phyloP scores from a whole-genome alignment of 1,140 invertebrate species.

The Drosophila sproati region DNA sequence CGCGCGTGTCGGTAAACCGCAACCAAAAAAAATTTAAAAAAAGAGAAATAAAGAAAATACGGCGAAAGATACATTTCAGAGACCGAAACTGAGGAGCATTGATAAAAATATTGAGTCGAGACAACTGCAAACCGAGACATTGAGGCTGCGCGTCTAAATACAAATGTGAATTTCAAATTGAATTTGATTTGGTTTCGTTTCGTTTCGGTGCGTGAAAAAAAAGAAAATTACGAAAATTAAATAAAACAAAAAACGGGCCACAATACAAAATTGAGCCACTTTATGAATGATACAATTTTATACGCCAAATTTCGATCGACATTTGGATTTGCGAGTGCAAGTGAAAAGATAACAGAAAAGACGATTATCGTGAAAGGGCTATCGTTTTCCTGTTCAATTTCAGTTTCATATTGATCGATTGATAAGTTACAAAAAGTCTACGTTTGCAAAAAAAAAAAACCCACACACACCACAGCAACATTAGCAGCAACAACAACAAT shows the following conservation, averaged over 20 bases:
- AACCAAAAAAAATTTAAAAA: conserved; percentile 30
- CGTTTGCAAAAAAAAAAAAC: conserved; percentile 31
- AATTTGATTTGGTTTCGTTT: conserved; percentile 31
- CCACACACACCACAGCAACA: conserved; percentile 34
- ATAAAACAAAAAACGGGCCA: neutral
- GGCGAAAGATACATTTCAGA: conserved; percentile 49
- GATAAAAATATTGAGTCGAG: conserved; percentile 52
- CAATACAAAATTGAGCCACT: conserved; percentile 10
- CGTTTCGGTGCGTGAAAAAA: conserved; percentile 9
- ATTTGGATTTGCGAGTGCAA: conserved; percentile 33
- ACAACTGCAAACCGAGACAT: conserved; percentile 38
- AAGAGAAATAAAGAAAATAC: conserved; percentile 23
- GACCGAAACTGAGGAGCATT: conserved; percentile 54
- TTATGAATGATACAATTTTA: conserved; percentile 24
- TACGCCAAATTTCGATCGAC: conserved; percentile 10
- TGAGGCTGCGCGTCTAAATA: conserved; percentile 19
- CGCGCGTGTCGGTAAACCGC: conserved; percentile 62
- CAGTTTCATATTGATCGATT: conserved; percentile 25
- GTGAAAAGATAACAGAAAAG: conserved; percentile 29
- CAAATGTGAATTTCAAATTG: conserved; percentile 32
- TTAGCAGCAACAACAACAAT: conserved; percentile 9
- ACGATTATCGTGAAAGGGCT: conserved; percentile 60
- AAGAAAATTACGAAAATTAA: conserved; percentile 6
- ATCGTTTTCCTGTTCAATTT: conserved; percentile 48
- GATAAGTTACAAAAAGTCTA: conserved; percentile 31